phyloP scores from a whole-genome alignment of 2,113 vertebrate genomes.

The Poeciliopsis retropinna region DNA sequence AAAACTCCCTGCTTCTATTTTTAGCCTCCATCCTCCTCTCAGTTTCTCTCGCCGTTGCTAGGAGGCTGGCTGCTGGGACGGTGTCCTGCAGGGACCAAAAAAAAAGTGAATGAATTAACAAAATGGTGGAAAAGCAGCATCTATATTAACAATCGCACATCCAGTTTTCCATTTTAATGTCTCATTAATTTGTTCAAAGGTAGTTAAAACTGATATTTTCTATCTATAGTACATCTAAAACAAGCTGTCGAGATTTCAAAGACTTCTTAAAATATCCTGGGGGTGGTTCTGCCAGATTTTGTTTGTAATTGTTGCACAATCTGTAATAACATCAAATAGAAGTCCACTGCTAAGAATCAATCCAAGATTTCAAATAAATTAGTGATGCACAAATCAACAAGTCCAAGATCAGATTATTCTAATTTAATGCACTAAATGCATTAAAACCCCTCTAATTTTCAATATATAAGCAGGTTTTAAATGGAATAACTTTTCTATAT shows the following conservation, averaged over 20 bases:
- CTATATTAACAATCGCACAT: neutral
- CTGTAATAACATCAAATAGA: too few relatives aligned
- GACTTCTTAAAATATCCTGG: neutral
- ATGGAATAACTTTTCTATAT: too few relatives aligned
- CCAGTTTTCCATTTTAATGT: neutral
- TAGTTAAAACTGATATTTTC: neutral
- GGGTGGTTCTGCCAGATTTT: neutral
- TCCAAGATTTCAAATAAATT: neutral
- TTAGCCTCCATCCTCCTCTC: slow-evolving; percentile 49
- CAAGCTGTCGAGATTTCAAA: neutral
- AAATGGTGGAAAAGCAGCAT: slow-evolving; percentile 18
- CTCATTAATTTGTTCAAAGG: neutral
- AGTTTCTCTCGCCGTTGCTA: slow-evolving; percentile 62
- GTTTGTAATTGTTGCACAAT: neutral
- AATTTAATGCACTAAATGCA: too few relatives aligned
- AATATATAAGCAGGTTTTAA: too few relatives aligned
- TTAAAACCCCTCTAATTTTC: too few relatives aligned
- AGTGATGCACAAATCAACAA: neutral
- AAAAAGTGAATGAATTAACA: slow-evolving; percentile 40
- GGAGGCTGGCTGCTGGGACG: slow-evolving; percentile 60
- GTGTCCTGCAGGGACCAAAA: slow-evolving; percentile 47
- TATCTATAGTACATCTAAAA: neutral
- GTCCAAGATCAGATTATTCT: too few relatives aligned
- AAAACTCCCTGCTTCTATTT: slow-evolving; percentile 70
- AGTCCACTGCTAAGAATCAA: neutral